Percentiles rank a stretch among this genome's conserved stretches.
These are phyloP conservation scores for Thera britannica DNA, from an alignment of 2,888 invertebrate species.

Conservation along the genomic window DNA sequence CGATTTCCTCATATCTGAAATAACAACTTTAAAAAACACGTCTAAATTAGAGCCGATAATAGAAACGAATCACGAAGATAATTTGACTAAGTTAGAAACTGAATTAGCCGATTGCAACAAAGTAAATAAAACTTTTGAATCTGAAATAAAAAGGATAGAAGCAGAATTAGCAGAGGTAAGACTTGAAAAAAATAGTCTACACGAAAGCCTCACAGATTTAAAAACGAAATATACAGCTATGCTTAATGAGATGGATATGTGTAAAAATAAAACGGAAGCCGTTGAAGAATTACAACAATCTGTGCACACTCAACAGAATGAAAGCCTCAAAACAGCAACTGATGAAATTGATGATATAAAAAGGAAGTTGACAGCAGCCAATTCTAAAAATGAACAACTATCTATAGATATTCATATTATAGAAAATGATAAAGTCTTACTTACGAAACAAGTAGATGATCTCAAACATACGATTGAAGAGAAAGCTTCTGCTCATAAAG, in stretches of 20 bases:
- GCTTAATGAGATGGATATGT: conserved; percentile 70
- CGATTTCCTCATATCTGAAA: conserved; percentile 87
- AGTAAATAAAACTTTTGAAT: conserved; percentile 85
- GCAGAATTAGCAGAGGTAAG: conserved; percentile 78
- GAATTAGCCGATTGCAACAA: conserved; percentile 86
- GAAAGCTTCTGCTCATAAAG: conserved; percentile 54
- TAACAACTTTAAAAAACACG: conserved; percentile 86
- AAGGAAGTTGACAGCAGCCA: conserved; percentile 61
- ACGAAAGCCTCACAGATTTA: conserved; percentile 80
- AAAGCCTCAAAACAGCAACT: conserved; percentile 59
- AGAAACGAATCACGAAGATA: conserved; percentile 88
- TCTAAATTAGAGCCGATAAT: conserved; percentile 89
- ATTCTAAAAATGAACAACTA: conserved; percentile 77
- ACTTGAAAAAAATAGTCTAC: conserved; percentile 73
- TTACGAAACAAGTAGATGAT: conserved; percentile 74
- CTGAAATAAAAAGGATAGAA: conserved; percentile 84
- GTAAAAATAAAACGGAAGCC: conserved; percentile 76
- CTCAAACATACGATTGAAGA: conserved; percentile 65
- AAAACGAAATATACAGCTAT: conserved; percentile 83
- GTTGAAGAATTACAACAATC: conserved; percentile 78
- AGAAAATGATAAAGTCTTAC: conserved; percentile 80
- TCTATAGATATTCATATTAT: conserved; percentile 81
- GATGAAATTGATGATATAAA: conserved; percentile 75
- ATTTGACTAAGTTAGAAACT: conserved; percentile 85
- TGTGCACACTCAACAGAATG: conserved; percentile 57